These are phyloP conservation scores for Monodelphis domestica DNA, from an alignment of 2,797 vertebrate genomes.

Conservation along the genomic window DNA sequence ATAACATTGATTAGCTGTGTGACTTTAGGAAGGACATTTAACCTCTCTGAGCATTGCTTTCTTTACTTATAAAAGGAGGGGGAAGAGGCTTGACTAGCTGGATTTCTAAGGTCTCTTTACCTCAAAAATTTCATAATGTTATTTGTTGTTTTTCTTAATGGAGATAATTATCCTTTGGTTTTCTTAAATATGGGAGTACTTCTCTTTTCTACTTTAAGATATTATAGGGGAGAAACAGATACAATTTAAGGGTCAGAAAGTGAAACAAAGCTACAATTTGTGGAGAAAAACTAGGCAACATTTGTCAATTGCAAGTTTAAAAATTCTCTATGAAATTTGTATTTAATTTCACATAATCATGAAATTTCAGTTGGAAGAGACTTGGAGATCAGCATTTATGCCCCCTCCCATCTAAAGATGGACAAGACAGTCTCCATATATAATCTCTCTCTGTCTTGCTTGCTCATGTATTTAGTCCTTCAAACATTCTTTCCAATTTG, in stretches of 20 bases:
- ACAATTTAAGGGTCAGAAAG: conserved; percentile 11
- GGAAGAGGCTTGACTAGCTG: too few species aligned
- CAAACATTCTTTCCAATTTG: background rate
- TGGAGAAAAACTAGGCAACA: background rate
- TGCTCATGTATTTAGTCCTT: background rate
- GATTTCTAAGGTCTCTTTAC: background rate
- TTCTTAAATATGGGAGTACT: conserved; percentile 15
- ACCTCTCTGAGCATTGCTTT: conserved; percentile 31
- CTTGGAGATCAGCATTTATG: background rate
- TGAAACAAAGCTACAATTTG: conserved; percentile 49
- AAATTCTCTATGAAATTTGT: conserved; percentile 1
- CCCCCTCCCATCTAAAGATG: background rate
- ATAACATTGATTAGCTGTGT: conserved; percentile 4
- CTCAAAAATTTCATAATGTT: background rate
- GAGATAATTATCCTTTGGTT: conserved; percentile 48
- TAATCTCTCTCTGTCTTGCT: background rate
- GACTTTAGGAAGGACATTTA: conserved; percentile 22
- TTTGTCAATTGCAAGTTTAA: conserved; percentile 45
- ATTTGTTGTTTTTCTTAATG: background rate
- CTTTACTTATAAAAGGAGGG: conserved; percentile 48
- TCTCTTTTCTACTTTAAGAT: conserved; percentile 25
- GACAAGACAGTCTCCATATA: background rate
- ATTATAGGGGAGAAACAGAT: conserved; percentile 24
- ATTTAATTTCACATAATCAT: conserved; percentile 44
- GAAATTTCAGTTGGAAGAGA: background rate